Percentiles rank a stretch among this genome's conserved stretches.
phyloP scores from a whole-genome alignment of 2,797 vertebrate genomes.

The Cheirogaleus major region DNA sequence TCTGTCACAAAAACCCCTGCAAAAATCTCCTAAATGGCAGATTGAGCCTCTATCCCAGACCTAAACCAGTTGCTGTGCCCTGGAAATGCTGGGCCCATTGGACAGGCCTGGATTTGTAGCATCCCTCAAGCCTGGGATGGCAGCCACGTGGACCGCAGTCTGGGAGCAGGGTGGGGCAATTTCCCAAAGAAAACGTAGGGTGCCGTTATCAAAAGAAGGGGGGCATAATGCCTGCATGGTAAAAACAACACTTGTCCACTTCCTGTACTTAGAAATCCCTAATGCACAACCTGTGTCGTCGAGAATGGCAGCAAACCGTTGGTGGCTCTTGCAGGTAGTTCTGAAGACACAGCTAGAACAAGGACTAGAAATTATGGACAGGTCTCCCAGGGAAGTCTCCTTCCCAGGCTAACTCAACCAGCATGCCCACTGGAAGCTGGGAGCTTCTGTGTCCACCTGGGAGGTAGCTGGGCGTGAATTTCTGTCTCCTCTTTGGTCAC shows the following conservation, averaged over 20 bases:
- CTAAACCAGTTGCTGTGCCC: neutral
- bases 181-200: neutral
- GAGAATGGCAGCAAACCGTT: neutral
- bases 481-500: neutral
- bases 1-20: neutral
- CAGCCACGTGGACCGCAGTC: fast-evolving
- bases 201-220: neutral
- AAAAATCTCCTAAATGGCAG: neutral
- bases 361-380: neutral
- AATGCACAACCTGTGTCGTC: neutral
- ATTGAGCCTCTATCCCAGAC: neutral
- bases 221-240: neutral
- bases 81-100: neutral
- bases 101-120: neutral
- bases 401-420: neutral
- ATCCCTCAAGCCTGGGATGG: neutral
- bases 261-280: neutral
- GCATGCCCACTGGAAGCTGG: neutral
- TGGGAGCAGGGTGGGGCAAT: neutral
- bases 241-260: neutral
- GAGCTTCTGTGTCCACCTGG: neutral
- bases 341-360: neutral
- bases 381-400: neutral
- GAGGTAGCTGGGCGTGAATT: neutral
- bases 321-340: neutral